These are phyloP conservation scores for Takifugu ocellatus DNA, from an alignment of 2,797 vertebrate genomes.

Conservation along the genomic window DNA sequence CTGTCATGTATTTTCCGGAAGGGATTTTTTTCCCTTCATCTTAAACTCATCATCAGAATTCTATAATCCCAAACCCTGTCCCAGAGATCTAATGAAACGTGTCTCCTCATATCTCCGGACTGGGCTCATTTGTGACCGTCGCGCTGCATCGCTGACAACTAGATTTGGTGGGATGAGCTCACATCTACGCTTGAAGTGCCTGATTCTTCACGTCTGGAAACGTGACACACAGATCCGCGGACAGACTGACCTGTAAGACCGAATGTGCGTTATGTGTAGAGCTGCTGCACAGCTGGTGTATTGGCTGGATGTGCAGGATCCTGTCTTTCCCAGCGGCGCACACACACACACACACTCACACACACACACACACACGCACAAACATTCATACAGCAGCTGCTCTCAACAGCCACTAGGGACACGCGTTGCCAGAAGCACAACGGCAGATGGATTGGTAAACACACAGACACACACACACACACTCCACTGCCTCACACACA, in stretches of 20 bases:
- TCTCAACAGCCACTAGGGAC: conserved; percentile 51
- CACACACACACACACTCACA: conserved; percentile 31
- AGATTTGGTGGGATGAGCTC: conserved; percentile 15
- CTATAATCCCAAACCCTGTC: conserved; percentile 15
- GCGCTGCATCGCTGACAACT: conserved; percentile 8
- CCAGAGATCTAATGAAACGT: conserved; percentile 14
- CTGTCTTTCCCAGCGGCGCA: conserved; percentile 51
- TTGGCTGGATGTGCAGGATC: conserved; percentile 51
- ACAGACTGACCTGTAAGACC: conserved; percentile 52
- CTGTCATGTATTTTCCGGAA: background rate
- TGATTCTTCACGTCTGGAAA: background rate
- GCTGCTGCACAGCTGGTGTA: conserved; percentile 59
- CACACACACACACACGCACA: conserved; percentile 7
- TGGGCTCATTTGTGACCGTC: conserved; percentile 1
- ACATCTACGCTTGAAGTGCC: background rate
- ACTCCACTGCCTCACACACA: conserved; percentile 2
- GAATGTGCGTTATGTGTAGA: conserved; percentile 18
- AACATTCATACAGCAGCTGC: conserved; percentile 64
- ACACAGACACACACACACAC: conserved; percentile 23
- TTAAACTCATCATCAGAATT: conserved; percentile 23
- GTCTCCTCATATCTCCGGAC: conserved; percentile 6
- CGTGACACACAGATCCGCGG: conserved; percentile 21
- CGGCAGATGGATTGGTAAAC: conserved; percentile 54
- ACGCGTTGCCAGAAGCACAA: conserved; percentile 36
- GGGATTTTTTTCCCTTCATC: conserved; percentile 2